Evolutionary conservation across 2,113 vertebrate species (phyloP), one percentile per base, ranked within the genome.

Genomic region (Chaenocephalus aceratus): DNA sequence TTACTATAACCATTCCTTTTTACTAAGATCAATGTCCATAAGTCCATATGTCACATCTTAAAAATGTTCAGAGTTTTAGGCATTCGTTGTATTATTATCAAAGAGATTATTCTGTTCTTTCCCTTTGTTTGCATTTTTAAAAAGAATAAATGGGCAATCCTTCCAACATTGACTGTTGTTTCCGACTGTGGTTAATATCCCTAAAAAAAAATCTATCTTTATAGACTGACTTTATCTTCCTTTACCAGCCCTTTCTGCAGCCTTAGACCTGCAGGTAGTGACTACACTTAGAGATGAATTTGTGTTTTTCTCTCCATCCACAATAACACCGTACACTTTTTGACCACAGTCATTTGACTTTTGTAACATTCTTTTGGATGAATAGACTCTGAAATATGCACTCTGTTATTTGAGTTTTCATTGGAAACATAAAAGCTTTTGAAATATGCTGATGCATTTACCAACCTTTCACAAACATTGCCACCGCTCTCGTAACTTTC

Each of bases 211-310:
- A 52, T 15, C 13, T 45, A 36, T 53, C 36, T 36, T 54, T 13
- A 52, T 30, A 54, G 16, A 79, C 69, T 26, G 36, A 10, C 34
- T 79, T 41, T 67, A 62, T 56, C 60, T 34, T 21, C 10, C 60
- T 46, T 71, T 46, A n/a, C 34, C 15, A 57, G 60, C 58, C 36
- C 12, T 63, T 60, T 56, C 26, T 59, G 54, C 21, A 51, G 41
- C 41, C 21, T 23, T 10, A 61, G 21, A 49, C 70, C 21, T 21
- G 21, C 46, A 54, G 8, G 3, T 13, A 13, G 2, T 80, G 41
- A 30, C n/a, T 7, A 41, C 6, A 72, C 34, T 73, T 69, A 14
- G 44, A 4, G 41, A 77, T 77, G 10, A 34, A 83, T 72, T 72
- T 30, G 14, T n/a, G 6, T 10, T 60, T 23, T 4, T 41, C 0